Conservation (phyloP, 30 jellyfish, hydroid and myxozoan species). For the Sanderia malayensis region DNA sequence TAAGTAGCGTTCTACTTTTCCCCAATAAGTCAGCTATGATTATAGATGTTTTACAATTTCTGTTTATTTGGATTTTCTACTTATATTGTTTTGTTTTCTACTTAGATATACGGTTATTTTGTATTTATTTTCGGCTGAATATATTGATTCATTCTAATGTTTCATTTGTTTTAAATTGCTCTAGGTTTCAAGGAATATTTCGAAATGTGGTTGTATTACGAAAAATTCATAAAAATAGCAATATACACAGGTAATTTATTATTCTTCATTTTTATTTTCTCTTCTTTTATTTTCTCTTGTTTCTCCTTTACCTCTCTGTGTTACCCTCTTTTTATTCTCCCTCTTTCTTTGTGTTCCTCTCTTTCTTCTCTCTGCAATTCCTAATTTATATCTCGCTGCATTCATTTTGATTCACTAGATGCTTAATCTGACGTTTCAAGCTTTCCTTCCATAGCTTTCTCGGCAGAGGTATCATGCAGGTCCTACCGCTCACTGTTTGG, state of each 20-base stretch:
- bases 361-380: not conserved
- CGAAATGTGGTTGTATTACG: conserved; percentile 65
- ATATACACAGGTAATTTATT: conserved; percentile 72
- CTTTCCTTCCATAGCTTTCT: conserved; percentile 73
- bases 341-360: not conserved
- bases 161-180: not conserved
- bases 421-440: no score
- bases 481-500: conserved; percentile 86
- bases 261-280: not conserved
- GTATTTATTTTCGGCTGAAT: not conserved
- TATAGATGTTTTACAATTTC: no score
- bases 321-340: not conserved
- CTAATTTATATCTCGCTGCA: no score
- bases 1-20: not conserved
- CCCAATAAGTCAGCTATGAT: no score
- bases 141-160: not conserved
- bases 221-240: conserved; percentile 67
- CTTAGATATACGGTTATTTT: not conserved
- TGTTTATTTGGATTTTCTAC: not conserved
- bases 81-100: not conserved
- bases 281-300: not conserved
- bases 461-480: conserved; percentile 89
- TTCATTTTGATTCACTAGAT: no score
- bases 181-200: conserved; percentile 80
- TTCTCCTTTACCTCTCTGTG: no score